Conservation (phyloP, 2,888 invertebrate genomes). For the Caradrina clavipalpis region DNA sequence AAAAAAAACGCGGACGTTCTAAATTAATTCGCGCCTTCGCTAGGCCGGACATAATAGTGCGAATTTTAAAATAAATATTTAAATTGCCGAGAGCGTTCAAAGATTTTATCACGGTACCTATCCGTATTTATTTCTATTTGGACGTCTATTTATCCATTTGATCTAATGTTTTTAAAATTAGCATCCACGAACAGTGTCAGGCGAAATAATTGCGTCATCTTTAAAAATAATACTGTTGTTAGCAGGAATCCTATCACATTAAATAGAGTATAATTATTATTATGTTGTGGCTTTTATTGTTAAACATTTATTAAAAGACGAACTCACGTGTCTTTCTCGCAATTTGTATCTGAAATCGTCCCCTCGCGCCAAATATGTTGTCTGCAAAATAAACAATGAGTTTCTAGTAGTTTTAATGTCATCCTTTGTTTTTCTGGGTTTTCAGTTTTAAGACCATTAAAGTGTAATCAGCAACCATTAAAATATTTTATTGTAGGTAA, state of each 20-base stretch:
- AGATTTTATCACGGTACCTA: slow-evolving; percentile 20
- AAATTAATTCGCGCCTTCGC: slow-evolving; percentile 9
- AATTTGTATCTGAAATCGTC: slow-evolving; percentile 6
- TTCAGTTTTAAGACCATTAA: background rate
- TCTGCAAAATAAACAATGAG: slow-evolving; percentile 22
- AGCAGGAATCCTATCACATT: slow-evolving; percentile 11
- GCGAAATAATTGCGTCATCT: slow-evolving; percentile 13
- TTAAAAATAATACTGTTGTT: slow-evolving; percentile 24
- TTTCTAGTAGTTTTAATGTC: slow-evolving; percentile 2
- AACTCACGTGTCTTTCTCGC: background rate
- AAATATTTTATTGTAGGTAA: background rate
- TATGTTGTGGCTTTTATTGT: slow-evolving; percentile 29
- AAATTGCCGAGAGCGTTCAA: slow-evolving; percentile 11
- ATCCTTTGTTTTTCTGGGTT: background rate
- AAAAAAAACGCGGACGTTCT: slow-evolving; percentile 12
- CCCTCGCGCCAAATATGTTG: slow-evolving; percentile 12
- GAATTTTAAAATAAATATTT: slow-evolving; percentile 21
- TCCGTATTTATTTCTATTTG: slow-evolving; percentile 30
- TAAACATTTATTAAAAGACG: slow-evolving; percentile 9
- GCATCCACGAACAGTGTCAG: background rate
- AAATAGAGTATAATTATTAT: slow-evolving; percentile 34
- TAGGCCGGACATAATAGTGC: background rate
- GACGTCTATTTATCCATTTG: slow-evolving; percentile 32
- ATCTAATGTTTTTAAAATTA: slow-evolving; percentile 28
- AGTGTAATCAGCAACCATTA: background rate